These are phyloP conservation scores for Montipora cactus DNA, from an alignment of 64 coral and sea anemone species.

Conservation along the genomic window DNA sequence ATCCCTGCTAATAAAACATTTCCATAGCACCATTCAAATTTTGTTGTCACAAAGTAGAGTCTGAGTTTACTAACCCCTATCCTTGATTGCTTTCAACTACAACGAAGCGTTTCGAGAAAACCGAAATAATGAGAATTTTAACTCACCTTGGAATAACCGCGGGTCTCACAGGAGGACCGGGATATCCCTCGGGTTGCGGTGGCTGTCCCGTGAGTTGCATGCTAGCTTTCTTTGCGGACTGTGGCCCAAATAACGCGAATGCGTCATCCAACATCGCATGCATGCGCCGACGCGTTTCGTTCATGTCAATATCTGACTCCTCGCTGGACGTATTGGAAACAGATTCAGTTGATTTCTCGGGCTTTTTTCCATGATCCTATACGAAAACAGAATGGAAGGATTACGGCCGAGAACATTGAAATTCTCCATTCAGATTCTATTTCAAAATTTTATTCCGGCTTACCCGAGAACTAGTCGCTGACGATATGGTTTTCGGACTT, in stretches of 20 bases:
- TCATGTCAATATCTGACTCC: constrained; percentile 93
- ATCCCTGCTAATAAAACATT: too few relatives aligned
- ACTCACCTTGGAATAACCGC: constrained; percentile 34
- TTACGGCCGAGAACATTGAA: too few relatives aligned
- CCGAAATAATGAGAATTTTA: background rate
- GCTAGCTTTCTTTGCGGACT: constrained; percentile 43
- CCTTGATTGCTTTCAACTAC: too few relatives aligned
- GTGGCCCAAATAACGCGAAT: constrained; percentile 78
- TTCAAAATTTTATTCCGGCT: background rate
- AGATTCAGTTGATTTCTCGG: background rate
- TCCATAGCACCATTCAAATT: too few relatives aligned
- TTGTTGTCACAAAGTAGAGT: too few relatives aligned
- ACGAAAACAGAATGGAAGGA: too few relatives aligned
- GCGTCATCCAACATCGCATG: constrained; percentile 91
- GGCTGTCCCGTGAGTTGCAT: constrained; percentile 42
- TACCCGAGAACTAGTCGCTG: constrained; percentile 14
- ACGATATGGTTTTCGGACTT: constrained; percentile 23
- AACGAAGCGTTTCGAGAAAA: too few relatives aligned
- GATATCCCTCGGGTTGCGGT: constrained; percentile 2
- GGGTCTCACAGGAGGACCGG: background rate
- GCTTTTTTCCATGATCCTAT: constrained; percentile 30
- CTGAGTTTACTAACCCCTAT: too few relatives aligned
- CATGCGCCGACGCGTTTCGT: constrained; percentile 89
- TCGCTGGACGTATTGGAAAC: constrained; percentile 62
- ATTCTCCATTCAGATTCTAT: background rate